Evolutionary conservation across 2,113 vertebrate species (phyloP).

Genomic region (Gymnocephalus cernua): DNA sequence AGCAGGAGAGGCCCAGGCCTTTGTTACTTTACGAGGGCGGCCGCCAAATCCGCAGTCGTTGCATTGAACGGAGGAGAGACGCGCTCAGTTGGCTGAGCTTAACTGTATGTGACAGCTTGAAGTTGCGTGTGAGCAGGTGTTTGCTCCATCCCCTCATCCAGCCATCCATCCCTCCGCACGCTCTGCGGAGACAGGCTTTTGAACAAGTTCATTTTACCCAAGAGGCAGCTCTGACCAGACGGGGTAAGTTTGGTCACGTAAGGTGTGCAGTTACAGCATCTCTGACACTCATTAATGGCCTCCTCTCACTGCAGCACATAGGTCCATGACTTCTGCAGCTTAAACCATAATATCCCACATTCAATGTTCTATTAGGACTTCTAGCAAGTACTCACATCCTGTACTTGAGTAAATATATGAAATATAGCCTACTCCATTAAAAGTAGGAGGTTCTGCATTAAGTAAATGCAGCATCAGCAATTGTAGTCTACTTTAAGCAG

Average conservation of each 20-base stretch:
- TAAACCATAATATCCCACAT: not conserved
- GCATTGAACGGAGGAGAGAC: slow-evolving; percentile 65
- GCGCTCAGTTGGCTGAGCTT: slow-evolving; percentile 75
- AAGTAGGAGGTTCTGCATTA: not conserved
- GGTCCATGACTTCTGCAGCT: not conserved
- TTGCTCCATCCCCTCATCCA: slow-evolving; percentile 71
- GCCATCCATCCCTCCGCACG: slow-evolving; percentile 54
- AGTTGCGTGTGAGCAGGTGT: slow-evolving; percentile 85
- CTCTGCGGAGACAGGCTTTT: slow-evolving; percentile 45
- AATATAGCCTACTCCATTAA: not conserved
- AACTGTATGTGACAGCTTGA: slow-evolving; percentile 86
- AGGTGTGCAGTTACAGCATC: slow-evolving; percentile 26
- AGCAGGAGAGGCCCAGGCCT: slow-evolving; percentile 59
- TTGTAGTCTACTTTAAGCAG: not conserved
- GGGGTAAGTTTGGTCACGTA: slow-evolving; percentile 39
- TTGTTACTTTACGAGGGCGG: slow-evolving; percentile 66
- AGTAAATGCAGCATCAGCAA: not conserved
- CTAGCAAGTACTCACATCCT: not conserved
- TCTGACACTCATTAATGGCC: slow-evolving; percentile 10
- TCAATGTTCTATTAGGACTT: not conserved
- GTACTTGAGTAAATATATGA: not conserved
- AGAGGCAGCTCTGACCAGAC: slow-evolving; percentile 54
- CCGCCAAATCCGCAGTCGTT: slow-evolving; percentile 63
- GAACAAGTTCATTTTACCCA: slow-evolving; percentile 59
- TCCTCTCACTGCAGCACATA: slow-evolving; percentile 1